These are phyloP conservation scores for Lasioglossum zephyrum DNA, from an alignment of 2,888 invertebrate genomes.

Conservation along the genomic window DNA sequence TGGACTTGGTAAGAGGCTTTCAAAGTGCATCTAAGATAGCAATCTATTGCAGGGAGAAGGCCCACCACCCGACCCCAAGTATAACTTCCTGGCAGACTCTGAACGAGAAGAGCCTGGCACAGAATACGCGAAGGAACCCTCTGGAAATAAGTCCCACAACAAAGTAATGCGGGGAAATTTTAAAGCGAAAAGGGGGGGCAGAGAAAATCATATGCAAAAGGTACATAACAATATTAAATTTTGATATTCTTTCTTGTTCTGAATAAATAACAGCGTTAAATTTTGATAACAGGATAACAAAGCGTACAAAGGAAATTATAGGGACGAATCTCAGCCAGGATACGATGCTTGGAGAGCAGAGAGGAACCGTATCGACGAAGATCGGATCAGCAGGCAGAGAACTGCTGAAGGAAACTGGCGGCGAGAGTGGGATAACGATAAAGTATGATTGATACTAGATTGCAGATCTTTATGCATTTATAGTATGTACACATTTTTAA, in stretches of 20 bases:
- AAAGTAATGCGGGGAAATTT: constrained; percentile 68
- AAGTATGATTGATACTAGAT: constrained; percentile 68
- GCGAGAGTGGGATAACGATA: constrained; percentile 84
- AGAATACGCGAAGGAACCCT: constrained; percentile 69
- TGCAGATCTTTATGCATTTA: not conserved
- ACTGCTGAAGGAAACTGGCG: constrained; percentile 85
- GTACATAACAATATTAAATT: constrained; percentile 55
- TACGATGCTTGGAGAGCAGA: constrained; percentile 85
- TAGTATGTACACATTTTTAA: constrained; percentile 3
- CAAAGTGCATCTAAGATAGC: not conserved
- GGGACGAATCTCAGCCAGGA: constrained; percentile 77
- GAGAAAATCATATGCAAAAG: constrained; percentile 69
- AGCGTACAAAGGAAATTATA: constrained; percentile 65
- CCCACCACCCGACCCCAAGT: constrained; percentile 84
- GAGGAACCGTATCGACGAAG: constrained; percentile 83
- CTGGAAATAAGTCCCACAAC: constrained; percentile 72
- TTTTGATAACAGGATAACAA: constrained; percentile 56
- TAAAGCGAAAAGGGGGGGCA: constrained; percentile 71
- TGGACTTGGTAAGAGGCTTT: too few species aligned
- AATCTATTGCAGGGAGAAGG: constrained; percentile 79
- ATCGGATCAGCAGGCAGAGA: constrained; percentile 83
- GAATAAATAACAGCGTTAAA: not conserved
- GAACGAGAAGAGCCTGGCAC: constrained; percentile 80
- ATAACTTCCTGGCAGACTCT: constrained; percentile 84
- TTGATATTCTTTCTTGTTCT: not conserved